Base-by-base conservation (phyloP, 2,113 vertebrate genomes). In the Heloderma charlesbogerti region DNA sequence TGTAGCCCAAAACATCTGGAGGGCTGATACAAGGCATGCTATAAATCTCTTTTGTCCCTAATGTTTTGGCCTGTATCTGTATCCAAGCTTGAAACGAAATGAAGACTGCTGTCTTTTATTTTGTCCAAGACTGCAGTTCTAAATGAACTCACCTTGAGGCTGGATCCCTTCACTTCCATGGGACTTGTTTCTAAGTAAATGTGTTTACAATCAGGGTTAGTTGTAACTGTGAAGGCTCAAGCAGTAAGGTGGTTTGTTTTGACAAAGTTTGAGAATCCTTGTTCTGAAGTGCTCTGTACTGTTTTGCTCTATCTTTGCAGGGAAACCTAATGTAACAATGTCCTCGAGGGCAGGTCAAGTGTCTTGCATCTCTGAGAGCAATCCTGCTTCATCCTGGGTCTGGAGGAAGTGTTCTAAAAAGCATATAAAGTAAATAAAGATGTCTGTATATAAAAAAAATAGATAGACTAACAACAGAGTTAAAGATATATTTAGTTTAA, bases 321-420 rank as follows among this genome's bases (percentile, higher is more conserved):
- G 89, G 91, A 96, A 95, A 83, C 98, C 98, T 89, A 48, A 97
- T 88, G 92, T 98, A 88, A 93, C 34, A 0, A 92, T 93, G 3
- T 84, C 95, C 34, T 9, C 84, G 16, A 71, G 94, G 7, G 90
- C 93, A 87, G 94, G 94, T 45, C 93, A 96, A 31, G 93, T 97
- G 9, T 96, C 97, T 22, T 98, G 98, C 3, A 3, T 89, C 0
- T 94, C 97, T 16, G 95, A 96, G 40, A 96, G 97, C 48, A 96
- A 97, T 80, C 98, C 97, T 2, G 91, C 94, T 63, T 94, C 97
- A 40, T 95, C 94, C 54, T 97, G 97, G 97, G 92, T 94, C 83
- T 98, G 98, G 98, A 97, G 88, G 91, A 97, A 89, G 78, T 98
- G 97, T 91, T 92, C 84, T 0, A 67, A 93, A 72, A 91, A 96